Base-by-base conservation (phyloP, 2,888 invertebrate genomes). In the Drosophila melanosoma region DNA sequence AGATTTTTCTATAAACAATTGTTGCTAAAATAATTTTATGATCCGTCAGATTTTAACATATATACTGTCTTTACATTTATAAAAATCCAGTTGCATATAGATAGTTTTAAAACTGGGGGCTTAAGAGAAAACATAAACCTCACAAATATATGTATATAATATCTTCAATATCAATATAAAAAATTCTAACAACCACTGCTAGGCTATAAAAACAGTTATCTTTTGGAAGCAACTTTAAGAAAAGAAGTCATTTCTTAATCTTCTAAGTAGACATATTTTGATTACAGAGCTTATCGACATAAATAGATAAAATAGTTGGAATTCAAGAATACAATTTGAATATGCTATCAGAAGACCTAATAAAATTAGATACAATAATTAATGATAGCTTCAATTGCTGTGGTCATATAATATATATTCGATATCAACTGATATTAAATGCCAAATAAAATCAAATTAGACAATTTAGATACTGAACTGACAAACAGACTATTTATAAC, bases 391-490 rank as follows among this genome's bases (percentile, higher is more conserved):
- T 3, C 23, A 53, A 48, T 45, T 45, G 35, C 8, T 17, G 23
- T 15, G 49, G 8, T n/a, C 32, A n/a, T 48, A 23, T n/a, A n/a
- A n/a, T 23, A 38, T 17, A 20, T 57, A 36, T 29, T 6, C 29
- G 40, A 56, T 56, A 38, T 40, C 57, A 60, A 51, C 52, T 38
- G 48, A 64, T 62, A 76, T 59, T 54, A 76, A 48, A 32, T 15
- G 56, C 12, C 68, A 65, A 78, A 79, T 65, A 48, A 67, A 67
- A 58, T 26, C 35, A 67, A 82, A 87, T 82, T 84, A 69, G 38
- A 23, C 26, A 66, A 64, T 87, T 87, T 85, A 82, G n/a, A 59
- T 38, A 42, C 29, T 23, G 11, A 56, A n/a, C 32, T 40, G 35
- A 12, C 29, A 0, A 29, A 29, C 29, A 29, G 29, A 26, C n/a